Conservation (phyloP, 2,888 invertebrate species). For the Drosophila austrosaltans region DNA sequence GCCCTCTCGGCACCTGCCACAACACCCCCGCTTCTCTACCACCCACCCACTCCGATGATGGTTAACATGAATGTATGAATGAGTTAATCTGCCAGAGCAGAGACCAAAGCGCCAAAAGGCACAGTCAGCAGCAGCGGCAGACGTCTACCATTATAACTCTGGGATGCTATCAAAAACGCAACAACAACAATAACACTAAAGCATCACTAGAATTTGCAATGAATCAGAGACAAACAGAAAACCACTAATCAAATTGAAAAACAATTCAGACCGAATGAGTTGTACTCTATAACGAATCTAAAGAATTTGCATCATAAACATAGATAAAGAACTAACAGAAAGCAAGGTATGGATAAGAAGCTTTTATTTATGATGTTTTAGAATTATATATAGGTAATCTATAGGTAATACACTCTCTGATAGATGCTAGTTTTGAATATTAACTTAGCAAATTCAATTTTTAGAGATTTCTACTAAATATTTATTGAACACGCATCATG, state of each 20-base stretch:
- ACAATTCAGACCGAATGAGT: slow-evolving; percentile 8
- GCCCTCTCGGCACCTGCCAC: slow-evolving; percentile 31
- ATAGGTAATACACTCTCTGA: too few species aligned
- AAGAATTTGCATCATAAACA: neutral
- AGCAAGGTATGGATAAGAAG: too few species aligned
- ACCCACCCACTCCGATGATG: neutral
- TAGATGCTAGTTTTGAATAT: too few species aligned
- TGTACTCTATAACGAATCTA: slow-evolving; percentile 21
- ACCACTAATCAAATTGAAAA: slow-evolving; percentile 13
- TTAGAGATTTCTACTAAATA: neutral
- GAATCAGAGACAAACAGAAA: slow-evolving; percentile 62
- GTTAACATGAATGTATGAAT: slow-evolving; percentile 65
- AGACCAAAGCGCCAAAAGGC: slow-evolving; percentile 65
- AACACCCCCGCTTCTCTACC: neutral
- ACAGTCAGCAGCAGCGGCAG: slow-evolving; percentile 39
- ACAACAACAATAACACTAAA: slow-evolving; percentile 51
- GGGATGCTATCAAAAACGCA: slow-evolving; percentile 52
- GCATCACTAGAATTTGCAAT: slow-evolving; percentile 69
- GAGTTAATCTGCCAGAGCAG: slow-evolving; percentile 67
- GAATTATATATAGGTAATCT: too few species aligned
- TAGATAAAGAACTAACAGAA: too few species aligned
- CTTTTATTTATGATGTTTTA: too few species aligned
- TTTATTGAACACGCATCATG: slow-evolving; percentile 31
- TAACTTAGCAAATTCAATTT: too few species aligned
- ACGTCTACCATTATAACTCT: slow-evolving; percentile 57